A percentile compares a stretch with the other conserved stretches of the same genome.
These are phyloP conservation scores for Gallinago jamesoni DNA, from an alignment of 2,113 vertebrate genomes.

Conservation along the genomic window DNA sequence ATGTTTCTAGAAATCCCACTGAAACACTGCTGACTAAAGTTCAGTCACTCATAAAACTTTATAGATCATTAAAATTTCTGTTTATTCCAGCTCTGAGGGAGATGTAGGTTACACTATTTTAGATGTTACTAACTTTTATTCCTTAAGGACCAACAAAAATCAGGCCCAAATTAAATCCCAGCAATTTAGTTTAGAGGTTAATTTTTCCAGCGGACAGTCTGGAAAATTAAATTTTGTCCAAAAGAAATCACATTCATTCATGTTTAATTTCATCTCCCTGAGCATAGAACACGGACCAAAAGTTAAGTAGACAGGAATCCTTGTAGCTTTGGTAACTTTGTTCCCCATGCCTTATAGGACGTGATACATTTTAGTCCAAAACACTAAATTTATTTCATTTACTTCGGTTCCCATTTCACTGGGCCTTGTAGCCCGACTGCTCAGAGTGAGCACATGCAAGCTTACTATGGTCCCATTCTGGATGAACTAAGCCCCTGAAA, in stretches of 20 bases:
- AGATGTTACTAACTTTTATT: conserved; percentile 30
- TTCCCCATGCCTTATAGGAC: neutral
- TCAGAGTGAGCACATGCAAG: neutral
- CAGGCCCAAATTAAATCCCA: conserved; percentile 15
- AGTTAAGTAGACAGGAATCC: neutral
- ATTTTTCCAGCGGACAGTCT: conserved; percentile 21
- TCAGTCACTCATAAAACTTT: conserved; percentile 64
- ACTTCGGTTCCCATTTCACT: neutral
- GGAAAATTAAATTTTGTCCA: conserved; percentile 49
- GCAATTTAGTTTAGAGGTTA: conserved; percentile 27
- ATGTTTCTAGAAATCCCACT: conserved; percentile 45
- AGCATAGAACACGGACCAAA: neutral
- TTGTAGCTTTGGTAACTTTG: neutral
- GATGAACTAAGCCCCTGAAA: neutral
- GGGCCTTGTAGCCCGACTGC: neutral
- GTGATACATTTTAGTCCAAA: neutral
- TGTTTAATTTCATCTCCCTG: conserved; percentile 9
- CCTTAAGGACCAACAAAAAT: conserved; percentile 42
- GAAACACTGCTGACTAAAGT: conserved; percentile 53
- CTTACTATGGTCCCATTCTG: neutral
- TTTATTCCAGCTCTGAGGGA: conserved; percentile 58
- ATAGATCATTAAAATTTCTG: conserved; percentile 58
- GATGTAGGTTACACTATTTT: conserved; percentile 33
- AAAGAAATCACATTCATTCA: conserved; percentile 26
- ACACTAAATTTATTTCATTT: neutral